Conservation (phyloP, 2,797 vertebrate genomes). For the Erithacus rubecula region DNA sequence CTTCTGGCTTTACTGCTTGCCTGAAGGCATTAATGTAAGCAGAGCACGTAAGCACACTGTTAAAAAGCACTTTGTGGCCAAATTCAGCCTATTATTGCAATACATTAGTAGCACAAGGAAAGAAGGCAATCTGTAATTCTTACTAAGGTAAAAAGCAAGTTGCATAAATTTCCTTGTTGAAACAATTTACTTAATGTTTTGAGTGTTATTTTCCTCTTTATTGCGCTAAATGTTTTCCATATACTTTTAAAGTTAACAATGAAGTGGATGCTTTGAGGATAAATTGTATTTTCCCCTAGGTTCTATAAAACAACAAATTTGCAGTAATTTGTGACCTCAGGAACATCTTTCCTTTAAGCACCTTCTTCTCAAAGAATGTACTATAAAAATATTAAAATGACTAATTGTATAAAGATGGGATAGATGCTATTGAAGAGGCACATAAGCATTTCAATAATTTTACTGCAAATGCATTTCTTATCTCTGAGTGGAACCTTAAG, state of each 20-base stretch:
- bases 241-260: background rate
- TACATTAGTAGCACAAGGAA: background rate
- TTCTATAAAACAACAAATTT: background rate
- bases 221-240: background rate
- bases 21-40: background rate
- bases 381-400: background rate
- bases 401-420: background rate
- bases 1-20: background rate
- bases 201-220: background rate
- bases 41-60: background rate
- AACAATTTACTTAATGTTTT: slow-evolving; percentile 3
- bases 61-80: background rate
- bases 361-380: background rate
- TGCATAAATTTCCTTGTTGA: background rate
- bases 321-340: background rate
- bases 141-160: background rate
- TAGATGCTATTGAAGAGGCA: background rate
- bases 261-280: background rate
- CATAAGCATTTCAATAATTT: background rate
- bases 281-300: background rate
- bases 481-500: background rate
- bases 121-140: background rate
- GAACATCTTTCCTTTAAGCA: background rate
- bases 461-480: background rate
- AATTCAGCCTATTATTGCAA: background rate